Evolutionary conservation across 35 echinoderm and acorn worm species (phyloP).

Genomic region (Chiridota heheva): DNA sequence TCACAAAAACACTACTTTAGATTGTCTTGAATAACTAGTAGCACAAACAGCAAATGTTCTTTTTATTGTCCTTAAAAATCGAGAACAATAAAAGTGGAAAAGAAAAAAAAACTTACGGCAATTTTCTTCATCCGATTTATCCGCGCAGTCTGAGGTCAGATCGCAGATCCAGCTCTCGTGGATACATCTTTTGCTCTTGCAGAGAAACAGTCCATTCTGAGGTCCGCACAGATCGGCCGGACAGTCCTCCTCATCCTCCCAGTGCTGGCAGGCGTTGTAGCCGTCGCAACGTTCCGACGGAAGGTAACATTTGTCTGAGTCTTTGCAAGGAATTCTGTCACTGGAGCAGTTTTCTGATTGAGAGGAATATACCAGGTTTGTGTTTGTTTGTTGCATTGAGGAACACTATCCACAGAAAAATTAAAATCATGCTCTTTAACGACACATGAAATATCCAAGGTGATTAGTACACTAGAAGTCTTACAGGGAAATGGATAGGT

Average conservation of each 20-base stretch:
- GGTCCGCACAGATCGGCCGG: constrained; percentile 43
- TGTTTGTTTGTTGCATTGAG: not conserved
- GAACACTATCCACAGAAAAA: not conserved
- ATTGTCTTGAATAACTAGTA: no score
- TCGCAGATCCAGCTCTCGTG: constrained; percentile 80
- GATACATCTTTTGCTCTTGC: constrained; percentile 63
- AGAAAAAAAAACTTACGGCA: constrained; percentile 63
- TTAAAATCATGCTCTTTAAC: not conserved
- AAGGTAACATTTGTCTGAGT: constrained; percentile 39
- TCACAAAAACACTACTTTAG: not conserved
- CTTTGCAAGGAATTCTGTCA: constrained; percentile 59
- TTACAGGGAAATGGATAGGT: not conserved
- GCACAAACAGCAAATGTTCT: no score
- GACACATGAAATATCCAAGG: not conserved
- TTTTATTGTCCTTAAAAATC: no score
- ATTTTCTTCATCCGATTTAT: constrained; percentile 70
- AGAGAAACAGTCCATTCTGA: constrained; percentile 63
- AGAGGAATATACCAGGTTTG: not conserved
- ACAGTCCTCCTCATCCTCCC: constrained; percentile 69
- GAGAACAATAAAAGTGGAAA: not conserved
- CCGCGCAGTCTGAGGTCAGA: constrained; percentile 44
- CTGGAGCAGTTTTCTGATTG: constrained; percentile 45
- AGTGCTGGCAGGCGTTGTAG: constrained; percentile 25
- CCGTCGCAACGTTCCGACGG: constrained; percentile 67
- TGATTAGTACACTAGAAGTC: not conserved